Evolutionary conservation across 2,797 vertebrate species (phyloP).

Genomic region (Pseudomugil gertrudae): DNA sequence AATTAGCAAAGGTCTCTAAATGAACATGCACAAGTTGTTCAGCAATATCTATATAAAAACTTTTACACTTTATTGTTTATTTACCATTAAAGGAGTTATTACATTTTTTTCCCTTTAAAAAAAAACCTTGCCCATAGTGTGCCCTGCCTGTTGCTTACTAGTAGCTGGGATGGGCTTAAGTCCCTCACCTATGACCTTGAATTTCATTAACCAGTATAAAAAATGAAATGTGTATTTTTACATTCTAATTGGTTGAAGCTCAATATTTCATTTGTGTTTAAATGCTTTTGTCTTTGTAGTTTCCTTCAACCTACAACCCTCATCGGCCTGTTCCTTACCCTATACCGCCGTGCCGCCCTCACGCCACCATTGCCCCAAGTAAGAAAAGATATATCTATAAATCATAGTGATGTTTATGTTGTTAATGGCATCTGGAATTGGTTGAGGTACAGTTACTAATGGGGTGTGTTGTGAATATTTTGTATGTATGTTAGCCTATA

Average conservation of each 20-base stretch:
- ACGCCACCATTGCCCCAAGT: slow-evolving; percentile 98
- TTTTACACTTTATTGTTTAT: background rate
- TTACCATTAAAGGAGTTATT: background rate
- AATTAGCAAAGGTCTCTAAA: background rate
- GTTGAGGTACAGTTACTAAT: slow-evolving; percentile 23
- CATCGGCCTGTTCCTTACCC: slow-evolving; percentile 98
- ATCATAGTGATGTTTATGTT: slow-evolving; percentile 5
- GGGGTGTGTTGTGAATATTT: slow-evolving; percentile 22
- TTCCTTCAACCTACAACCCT: slow-evolving; percentile 95
- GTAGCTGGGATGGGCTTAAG: too few relatives aligned
- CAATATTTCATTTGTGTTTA: background rate
- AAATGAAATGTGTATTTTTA: background rate
- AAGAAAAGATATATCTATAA: slow-evolving; percentile 72
- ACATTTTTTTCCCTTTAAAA: too few relatives aligned
- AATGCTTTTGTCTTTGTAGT: slow-evolving; percentile 74
- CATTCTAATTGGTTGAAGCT: background rate
- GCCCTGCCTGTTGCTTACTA: too few relatives aligned
- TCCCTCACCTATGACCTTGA: too few relatives aligned
- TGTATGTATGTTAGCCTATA: slow-evolving; percentile 37
- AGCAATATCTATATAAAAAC: background rate
- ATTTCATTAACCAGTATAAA: too few relatives aligned
- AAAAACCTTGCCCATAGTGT: too few relatives aligned
- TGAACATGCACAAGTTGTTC: background rate
- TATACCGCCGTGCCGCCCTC: slow-evolving; percentile 95
- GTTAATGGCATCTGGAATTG: slow-evolving; percentile 12